These are phyloP conservation scores for Polyergus mexicanus DNA, from an alignment of 1,140 invertebrate genomes.

Conservation along the genomic window DNA sequence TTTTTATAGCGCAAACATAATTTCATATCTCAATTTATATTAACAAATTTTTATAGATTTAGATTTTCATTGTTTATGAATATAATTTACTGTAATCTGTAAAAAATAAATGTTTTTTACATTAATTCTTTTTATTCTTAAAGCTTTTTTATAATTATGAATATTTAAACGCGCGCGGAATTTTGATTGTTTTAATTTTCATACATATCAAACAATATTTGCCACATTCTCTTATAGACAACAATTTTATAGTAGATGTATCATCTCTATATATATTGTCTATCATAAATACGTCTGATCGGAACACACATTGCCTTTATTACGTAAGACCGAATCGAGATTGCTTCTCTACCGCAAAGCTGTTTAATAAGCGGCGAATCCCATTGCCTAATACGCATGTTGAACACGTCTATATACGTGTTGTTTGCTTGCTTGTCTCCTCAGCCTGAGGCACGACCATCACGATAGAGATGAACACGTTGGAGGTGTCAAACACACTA, in stretches of 20 bases:
- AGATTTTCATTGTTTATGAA: neutral
- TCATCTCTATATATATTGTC: neutral
- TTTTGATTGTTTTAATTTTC: neutral
- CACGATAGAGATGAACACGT: slow-evolving; percentile 66
- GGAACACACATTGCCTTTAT: slow-evolving; percentile 1
- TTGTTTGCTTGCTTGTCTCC: slow-evolving; percentile 64
- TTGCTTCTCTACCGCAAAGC: slow-evolving; percentile 63
- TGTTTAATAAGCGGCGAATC: slow-evolving; percentile 68
- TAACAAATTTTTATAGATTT: neutral
- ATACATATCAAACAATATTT: neutral
- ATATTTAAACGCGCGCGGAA: neutral
- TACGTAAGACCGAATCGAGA: slow-evolving; percentile 54
- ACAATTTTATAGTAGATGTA: neutral
- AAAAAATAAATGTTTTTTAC: neutral
- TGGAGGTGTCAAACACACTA: slow-evolving; percentile 74
- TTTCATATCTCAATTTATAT: neutral
- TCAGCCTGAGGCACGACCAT: slow-evolving; percentile 57
- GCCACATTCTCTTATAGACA: neutral
- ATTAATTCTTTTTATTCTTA: neutral
- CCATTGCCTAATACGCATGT: slow-evolving; percentile 71
- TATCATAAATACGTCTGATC: slow-evolving; percentile 13
- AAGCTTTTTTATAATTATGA: neutral
- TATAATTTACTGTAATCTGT: neutral
- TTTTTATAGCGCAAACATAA: neutral
- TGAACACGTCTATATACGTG: slow-evolving; percentile 58